These are phyloP conservation scores for Temnothorax curvispinosus DNA, from an alignment of 1,140 invertebrate genomes.

Conservation along the genomic window DNA sequence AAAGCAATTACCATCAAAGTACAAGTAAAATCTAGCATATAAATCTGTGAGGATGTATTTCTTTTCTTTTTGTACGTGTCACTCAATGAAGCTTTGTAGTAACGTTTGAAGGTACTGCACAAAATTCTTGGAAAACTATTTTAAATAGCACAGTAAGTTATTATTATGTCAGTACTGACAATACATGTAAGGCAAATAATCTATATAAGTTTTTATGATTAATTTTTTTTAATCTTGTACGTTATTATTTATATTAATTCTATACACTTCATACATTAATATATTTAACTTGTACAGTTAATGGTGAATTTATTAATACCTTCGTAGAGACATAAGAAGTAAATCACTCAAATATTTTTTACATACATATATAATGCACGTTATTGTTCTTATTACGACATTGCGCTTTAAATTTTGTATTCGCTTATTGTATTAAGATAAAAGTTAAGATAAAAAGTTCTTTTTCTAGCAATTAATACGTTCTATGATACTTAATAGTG, in stretches of 20 bases:
- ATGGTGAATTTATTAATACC: slow-evolving; percentile 38
- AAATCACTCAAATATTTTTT: background rate
- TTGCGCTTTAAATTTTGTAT: background rate
- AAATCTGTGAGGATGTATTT: slow-evolving; percentile 16
- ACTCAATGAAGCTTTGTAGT: slow-evolving; percentile 44
- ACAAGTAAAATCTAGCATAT: slow-evolving; percentile 13
- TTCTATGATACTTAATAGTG: background rate
- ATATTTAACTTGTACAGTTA: slow-evolving; percentile 45
- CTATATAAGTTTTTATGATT: slow-evolving; percentile 44
- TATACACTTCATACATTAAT: slow-evolving; percentile 64
- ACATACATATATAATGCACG: background rate
- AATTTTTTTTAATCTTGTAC: slow-evolving; percentile 21
- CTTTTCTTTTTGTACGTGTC: slow-evolving; percentile 60
- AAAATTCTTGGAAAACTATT: slow-evolving; percentile 10
- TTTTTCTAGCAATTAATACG: slow-evolving; percentile 6
- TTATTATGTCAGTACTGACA: slow-evolving; percentile 15
- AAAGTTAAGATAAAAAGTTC: slow-evolving; percentile 15
- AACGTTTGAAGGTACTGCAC: background rate
- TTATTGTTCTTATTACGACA: slow-evolving; percentile 13
- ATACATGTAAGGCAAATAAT: slow-evolving; percentile 65
- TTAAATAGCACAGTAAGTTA: slow-evolving; percentile 9
- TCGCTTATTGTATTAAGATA: background rate
- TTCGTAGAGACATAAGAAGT: background rate
- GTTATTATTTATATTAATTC: slow-evolving; percentile 21
- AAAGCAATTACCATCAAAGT: slow-evolving; percentile 47